Conservation (phyloP, 2,888 invertebrate genomes). For the Patella ulyssiponensis region DNA sequence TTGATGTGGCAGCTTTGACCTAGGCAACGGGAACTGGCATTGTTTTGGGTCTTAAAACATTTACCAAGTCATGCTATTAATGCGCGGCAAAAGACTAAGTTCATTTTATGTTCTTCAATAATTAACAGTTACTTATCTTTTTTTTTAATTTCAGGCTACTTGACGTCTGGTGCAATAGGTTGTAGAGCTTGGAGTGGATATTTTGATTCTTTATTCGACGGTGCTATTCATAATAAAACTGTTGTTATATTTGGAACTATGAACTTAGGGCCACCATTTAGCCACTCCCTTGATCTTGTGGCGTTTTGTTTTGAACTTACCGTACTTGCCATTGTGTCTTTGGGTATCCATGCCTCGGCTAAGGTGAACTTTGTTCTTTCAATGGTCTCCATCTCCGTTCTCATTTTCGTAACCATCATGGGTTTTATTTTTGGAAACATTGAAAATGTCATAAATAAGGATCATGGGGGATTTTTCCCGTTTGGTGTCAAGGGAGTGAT, state of each 20-base stretch:
- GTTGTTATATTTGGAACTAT: slow-evolving; percentile 39
- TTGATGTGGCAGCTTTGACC: too few species aligned
- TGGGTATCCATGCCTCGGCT: slow-evolving; percentile 69
- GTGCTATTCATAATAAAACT: slow-evolving; percentile 51
- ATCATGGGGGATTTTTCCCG: slow-evolving; percentile 63
- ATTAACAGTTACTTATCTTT: background rate
- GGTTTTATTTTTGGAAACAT: slow-evolving; percentile 88
- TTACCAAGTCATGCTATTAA: background rate
- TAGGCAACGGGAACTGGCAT: too few species aligned
- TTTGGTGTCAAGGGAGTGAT: slow-evolving; percentile 66
- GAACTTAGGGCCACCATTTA: slow-evolving; percentile 46
- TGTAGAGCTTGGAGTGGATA: slow-evolving; percentile 73
- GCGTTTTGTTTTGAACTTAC: slow-evolving; percentile 66
- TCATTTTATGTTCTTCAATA: background rate
- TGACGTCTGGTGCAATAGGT: slow-evolving; percentile 42
- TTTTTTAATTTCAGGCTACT: slow-evolving; percentile 36
- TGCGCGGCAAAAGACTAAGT: background rate
- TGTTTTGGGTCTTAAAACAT: too few species aligned
- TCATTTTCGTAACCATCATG: slow-evolving; percentile 73
- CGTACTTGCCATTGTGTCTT: slow-evolving; percentile 73
- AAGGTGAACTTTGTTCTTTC: slow-evolving; percentile 70
- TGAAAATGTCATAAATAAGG: slow-evolving; percentile 81
- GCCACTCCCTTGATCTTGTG: slow-evolving; percentile 70
- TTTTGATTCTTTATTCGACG: slow-evolving; percentile 61
- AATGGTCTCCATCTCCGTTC: slow-evolving; percentile 65